A percentile compares a stretch with the other conserved stretches of the same genome.
Evolutionary conservation across 1,140 invertebrate genomes (phyloP).

Genomic region (Drosophila ambigua): DNA sequence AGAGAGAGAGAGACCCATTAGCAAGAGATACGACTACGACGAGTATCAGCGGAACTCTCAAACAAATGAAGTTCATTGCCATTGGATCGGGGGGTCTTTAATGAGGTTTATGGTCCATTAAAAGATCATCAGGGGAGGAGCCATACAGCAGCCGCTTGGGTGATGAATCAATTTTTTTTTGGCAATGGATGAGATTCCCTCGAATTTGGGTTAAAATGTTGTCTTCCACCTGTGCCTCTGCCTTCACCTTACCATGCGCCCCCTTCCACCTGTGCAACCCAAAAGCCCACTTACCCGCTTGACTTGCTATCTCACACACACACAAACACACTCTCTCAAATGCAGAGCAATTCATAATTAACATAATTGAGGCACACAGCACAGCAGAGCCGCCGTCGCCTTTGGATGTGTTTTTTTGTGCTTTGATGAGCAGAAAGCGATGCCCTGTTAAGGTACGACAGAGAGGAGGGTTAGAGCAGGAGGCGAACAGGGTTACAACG

Average conservation of each 20-base stretch:
- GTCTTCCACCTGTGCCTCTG: constrained; percentile 24
- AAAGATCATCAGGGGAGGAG: constrained; percentile 25
- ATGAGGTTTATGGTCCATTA: constrained; percentile 41
- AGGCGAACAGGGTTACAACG: constrained; percentile 8
- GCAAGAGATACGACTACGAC: too few species aligned
- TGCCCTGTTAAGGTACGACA: constrained; percentile 10
- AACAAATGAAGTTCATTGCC: constrained; percentile 33
- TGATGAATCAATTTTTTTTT: constrained; percentile 41
- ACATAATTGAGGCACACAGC: constrained; percentile 45
- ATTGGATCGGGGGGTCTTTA: constrained; percentile 32
- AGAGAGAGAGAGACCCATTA: too few species aligned
- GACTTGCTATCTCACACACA: constrained; percentile 18
- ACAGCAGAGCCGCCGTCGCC: constrained; percentile 13
- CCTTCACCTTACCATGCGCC: too few species aligned
- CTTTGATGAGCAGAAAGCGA: constrained; percentile 51
- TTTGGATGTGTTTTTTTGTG: constrained; percentile 50
- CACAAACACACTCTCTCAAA: constrained; percentile 12
- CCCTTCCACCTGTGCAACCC: constrained; percentile 34
- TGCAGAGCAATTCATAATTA: constrained; percentile 46
- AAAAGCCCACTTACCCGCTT: constrained; percentile 44
- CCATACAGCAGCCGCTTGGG: neutral
- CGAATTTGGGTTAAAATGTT: constrained; percentile 20
- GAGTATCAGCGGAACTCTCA: constrained; percentile 1
- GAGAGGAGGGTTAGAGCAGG: constrained; percentile 2
- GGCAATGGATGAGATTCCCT: constrained; percentile 21